A percentile compares a stretch with the other conserved stretches of the same genome.
These are phyloP conservation scores for Chaetodon trifasciatus DNA, from an alignment of 2,797 vertebrate species.

Conservation along the genomic window DNA sequence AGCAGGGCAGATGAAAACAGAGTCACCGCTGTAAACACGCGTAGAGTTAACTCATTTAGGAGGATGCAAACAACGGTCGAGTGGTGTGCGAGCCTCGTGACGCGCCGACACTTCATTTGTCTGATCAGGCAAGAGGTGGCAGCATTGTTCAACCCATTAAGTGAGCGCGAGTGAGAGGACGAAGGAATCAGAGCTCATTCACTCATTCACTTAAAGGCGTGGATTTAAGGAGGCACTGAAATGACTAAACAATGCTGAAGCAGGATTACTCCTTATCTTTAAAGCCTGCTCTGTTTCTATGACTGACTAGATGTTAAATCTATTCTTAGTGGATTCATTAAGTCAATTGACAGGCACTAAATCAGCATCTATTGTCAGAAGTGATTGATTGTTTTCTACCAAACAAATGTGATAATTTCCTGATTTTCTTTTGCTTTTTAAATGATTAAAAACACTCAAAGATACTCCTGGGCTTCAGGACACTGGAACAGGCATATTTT, in stretches of 20 bases:
- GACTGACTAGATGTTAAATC: background rate
- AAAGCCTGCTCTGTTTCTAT: background rate
- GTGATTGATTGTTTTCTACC: background rate
- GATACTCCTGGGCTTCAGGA: background rate
- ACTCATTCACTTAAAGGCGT: too few relatives aligned
- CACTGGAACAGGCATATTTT: background rate
- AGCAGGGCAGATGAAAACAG: background rate
- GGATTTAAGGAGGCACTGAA: background rate
- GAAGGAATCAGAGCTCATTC: background rate
- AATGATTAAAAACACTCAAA: background rate
- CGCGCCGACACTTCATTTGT: slow-evolving; percentile 23
- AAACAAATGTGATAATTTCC: background rate
- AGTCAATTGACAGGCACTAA: background rate
- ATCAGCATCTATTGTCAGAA: background rate
- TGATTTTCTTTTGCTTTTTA: background rate
- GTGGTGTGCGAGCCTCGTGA: slow-evolving; percentile 7
- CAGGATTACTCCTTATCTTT: background rate
- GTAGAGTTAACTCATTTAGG: background rate
- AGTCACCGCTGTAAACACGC: background rate
- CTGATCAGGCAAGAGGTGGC: slow-evolving; percentile 70
- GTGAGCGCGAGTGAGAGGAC: background rate
- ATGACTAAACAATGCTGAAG: background rate
- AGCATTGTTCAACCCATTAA: slow-evolving; percentile 65
- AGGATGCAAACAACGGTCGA: background rate
- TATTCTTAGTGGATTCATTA: too few relatives aligned